phyloP scores from a whole-genome alignment of 2,113 vertebrate species.

The Leucosticte australis region DNA sequence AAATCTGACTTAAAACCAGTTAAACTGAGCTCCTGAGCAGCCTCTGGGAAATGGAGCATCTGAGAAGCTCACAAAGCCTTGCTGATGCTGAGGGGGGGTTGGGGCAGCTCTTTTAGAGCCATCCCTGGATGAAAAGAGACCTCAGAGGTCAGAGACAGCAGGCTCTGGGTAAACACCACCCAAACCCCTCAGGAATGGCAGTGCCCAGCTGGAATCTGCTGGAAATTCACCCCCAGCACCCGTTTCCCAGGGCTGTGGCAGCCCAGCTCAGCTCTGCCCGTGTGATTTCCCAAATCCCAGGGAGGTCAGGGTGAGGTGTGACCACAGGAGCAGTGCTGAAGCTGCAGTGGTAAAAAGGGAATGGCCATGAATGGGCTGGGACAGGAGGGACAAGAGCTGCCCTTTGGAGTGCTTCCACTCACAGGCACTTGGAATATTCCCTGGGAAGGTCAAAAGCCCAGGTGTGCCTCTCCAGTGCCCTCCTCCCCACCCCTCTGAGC shows the following conservation, averaged over 20 bases:
- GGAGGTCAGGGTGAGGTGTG: background rate
- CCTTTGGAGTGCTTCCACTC: background rate
- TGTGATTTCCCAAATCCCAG: background rate
- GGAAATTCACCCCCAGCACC: background rate
- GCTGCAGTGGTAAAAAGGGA: background rate
- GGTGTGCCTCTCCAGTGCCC: background rate
- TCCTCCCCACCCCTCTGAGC: background rate
- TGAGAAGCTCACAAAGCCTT: background rate
- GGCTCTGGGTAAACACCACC: background rate
- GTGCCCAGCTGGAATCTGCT: background rate
- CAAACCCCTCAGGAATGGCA: background rate
- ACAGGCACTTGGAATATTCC: background rate
- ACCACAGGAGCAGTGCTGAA: background rate
- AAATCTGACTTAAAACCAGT: background rate
- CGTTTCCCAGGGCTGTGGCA: background rate
- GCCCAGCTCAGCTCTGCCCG: background rate
- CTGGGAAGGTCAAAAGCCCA: conserved; percentile 31
- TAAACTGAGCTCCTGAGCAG: background rate
- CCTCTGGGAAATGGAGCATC: background rate
- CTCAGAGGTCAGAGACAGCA: background rate
- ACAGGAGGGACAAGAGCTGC: background rate
- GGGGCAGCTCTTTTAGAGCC: background rate
- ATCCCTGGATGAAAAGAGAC: background rate
- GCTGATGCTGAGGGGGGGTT: background rate
- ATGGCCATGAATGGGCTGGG: background rate